phyloP scores from a whole-genome alignment of 2,888 invertebrate species.

The Drosophila mettleri region DNA sequence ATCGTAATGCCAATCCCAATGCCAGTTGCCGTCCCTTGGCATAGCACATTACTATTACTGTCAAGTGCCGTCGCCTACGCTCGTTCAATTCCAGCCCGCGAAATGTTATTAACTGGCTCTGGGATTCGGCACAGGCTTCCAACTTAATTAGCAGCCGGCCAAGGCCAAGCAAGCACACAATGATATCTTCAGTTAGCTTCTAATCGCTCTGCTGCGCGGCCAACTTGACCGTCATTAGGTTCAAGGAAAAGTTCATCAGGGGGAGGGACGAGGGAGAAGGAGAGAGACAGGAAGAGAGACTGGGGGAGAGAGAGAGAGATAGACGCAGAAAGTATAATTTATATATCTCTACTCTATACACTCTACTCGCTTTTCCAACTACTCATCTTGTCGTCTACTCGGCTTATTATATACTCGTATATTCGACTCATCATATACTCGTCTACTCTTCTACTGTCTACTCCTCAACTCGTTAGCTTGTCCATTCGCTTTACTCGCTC shows the following conservation, averaged over 20 bases:
- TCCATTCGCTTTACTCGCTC: background rate
- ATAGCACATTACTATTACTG: constrained; percentile 58
- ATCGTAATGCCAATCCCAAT: constrained; percentile 20
- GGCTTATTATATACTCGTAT: background rate
- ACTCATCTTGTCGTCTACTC: no score
- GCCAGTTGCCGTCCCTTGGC: constrained; percentile 38
- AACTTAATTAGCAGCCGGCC: constrained; percentile 57
- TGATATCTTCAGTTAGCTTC: constrained; percentile 18
- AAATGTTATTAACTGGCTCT: constrained; percentile 53
- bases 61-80: constrained; percentile 41
- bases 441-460: background rate
- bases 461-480: no score
- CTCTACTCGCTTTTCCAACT: background rate
- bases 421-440: background rate
- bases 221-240: constrained; percentile 26
- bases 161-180: constrained; percentile 19
- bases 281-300: background rate
- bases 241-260: background rate
- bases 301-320: background rate
- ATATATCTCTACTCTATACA: background rate
- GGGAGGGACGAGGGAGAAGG: background rate
- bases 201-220: constrained; percentile 24
- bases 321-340: no score
- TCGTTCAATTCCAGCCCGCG: constrained; percentile 17
- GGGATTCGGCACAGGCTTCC: constrained; percentile 29